These are phyloP conservation scores for Cydia amplana DNA, from an alignment of 1,140 invertebrate genomes.

Conservation along the genomic window DNA sequence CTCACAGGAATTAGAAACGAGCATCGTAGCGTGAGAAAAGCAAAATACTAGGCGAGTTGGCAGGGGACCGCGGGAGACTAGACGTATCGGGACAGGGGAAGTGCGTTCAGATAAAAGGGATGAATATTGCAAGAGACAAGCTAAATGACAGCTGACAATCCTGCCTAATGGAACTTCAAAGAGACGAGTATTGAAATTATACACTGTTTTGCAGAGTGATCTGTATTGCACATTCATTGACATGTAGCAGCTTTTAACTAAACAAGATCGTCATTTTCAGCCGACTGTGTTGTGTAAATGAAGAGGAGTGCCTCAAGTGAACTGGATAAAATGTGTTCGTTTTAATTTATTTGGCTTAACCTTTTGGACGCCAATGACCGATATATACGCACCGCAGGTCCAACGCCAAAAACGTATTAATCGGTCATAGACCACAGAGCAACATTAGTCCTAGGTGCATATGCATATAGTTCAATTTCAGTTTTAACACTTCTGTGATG, in stretches of 20 bases:
- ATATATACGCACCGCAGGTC: too few relatives aligned
- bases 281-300: too few relatives aligned
- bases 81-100: conserved; percentile 8
- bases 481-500: too few relatives aligned
- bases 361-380: too few relatives aligned
- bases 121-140: conserved; percentile 29
- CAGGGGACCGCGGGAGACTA: neutral
- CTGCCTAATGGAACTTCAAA: conserved; percentile 26
- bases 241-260: neutral
- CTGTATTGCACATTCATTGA: neutral
- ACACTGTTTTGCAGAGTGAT: neutral
- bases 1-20: conserved; percentile 25
- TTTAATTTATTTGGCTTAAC: too few relatives aligned
- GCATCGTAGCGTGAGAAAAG: neutral
- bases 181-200: conserved; percentile 16
- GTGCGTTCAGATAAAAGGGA: conserved; percentile 24
- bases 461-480: too few relatives aligned
- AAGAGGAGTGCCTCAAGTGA: neutral
- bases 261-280: neutral
- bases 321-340: too few relatives aligned
- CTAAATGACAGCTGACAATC: conserved; percentile 22
- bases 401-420: too few relatives aligned
- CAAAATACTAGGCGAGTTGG: conserved; percentile 13
- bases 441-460: too few relatives aligned
- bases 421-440: too few relatives aligned